Base-by-base conservation (phyloP, 2,888 invertebrate species). In the Trisateles emortualis region DNA sequence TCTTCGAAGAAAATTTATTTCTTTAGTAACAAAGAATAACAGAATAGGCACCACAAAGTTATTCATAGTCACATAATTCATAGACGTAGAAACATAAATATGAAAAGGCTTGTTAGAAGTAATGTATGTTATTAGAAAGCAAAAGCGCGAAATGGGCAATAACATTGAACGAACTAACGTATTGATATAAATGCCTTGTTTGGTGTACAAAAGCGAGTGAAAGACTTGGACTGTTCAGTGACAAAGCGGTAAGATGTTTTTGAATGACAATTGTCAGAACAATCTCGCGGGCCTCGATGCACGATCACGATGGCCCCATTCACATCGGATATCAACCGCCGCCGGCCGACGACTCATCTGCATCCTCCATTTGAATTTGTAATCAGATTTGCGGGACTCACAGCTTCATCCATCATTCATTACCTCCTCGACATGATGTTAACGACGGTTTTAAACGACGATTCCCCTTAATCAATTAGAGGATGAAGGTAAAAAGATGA, bases 391-490 rank as follows among this genome's bases (percentile, higher is more conserved):
- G 79, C 84, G 74, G 76, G 72, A 75, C 80, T 53, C 54, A 26
- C 51, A 52, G 60, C 73, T 82, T 88, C 89, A 90, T 91, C 84
- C 84, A 88, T 89, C 90, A 91, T 88, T 90, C 88, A 90, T 83
- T 72, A 75, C 66, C 65, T 78, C 51, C 57, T 50, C 59, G 57
- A 63, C 33, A 47, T 42, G 62, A 68, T 57, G 59, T 69, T 64
- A 69, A 63, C 68, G 63, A 66, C 64, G 64, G 42, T 66, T 56
- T 67, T 63, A 69, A 62, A 65, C 72, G 79, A 78, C 76, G 78
- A 79, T 78, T 79, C 78, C 80, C 77, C 80, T 84, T 85, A 90
- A 90, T 92, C 90, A 92, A 91, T 92, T 91, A 91, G 83, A 47
- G 8, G 42, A 81, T 81, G 79, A 81, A 79, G 67, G 81, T 82